A percentile compares a stretch with the other conserved stretches of the same genome.
phyloP scores from a whole-genome alignment of 2,797 vertebrate genomes.

The Smutsia gigantea region DNA sequence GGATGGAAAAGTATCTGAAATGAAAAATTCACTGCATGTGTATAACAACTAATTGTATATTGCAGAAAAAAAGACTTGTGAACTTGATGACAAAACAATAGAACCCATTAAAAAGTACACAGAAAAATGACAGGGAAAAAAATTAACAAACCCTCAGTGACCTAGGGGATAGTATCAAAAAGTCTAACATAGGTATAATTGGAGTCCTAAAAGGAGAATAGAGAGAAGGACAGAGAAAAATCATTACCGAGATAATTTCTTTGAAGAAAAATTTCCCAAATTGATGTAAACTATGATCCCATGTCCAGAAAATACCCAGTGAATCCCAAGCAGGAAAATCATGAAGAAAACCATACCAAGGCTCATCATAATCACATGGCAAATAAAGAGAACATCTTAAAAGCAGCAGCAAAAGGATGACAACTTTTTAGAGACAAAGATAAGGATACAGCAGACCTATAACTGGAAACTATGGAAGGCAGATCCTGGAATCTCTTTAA shows the following conservation, averaged over 20 bases:
- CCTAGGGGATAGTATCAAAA: background rate
- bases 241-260: background rate
- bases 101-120: background rate
- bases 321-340: background rate
- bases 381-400: background rate
- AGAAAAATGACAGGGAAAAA: background rate
- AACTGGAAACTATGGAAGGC: background rate
- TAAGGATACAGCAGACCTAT: background rate
- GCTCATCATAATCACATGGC: background rate
- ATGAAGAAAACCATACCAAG: background rate
- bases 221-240: background rate
- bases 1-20: background rate
- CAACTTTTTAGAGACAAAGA: background rate
- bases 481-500: background rate
- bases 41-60: background rate
- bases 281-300: background rate
- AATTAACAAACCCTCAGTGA: background rate
- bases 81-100: background rate
- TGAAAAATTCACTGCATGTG: background rate
- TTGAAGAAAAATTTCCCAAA: background rate
- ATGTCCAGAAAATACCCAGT: background rate
- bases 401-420: background rate
- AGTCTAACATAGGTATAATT: background rate
- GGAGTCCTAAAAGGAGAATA: background rate
- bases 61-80: background rate